A percentile compares a stretch with the other conserved stretches of the same genome.
Conservation (phyloP, 2,888 invertebrate genomes). For the Drosophila aldrichi region DNA sequence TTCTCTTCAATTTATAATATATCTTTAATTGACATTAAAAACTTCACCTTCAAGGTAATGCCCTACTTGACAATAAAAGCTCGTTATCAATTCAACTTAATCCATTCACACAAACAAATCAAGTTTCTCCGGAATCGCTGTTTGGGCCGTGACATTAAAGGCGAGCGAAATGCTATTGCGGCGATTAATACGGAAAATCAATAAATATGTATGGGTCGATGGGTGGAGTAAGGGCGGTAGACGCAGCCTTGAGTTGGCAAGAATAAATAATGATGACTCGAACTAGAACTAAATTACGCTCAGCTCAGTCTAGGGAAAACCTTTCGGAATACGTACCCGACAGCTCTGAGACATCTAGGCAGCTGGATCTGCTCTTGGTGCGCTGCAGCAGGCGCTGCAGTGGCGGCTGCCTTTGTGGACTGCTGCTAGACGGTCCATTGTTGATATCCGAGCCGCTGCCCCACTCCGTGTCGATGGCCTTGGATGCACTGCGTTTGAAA, state of each 20-base stretch:
- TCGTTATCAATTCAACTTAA: background rate
- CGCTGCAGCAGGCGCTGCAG: conserved; percentile 61
- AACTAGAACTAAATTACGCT: conserved; percentile 1
- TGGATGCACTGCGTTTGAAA: conserved; percentile 92
- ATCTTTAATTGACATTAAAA: background rate
- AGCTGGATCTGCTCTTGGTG: conserved; percentile 83
- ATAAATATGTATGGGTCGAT: conserved; percentile 20
- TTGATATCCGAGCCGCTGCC: conserved; percentile 40
- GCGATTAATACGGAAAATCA: conserved; percentile 45
- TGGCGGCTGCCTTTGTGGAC: conserved; percentile 49
- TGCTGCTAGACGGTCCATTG: conserved; percentile 40
- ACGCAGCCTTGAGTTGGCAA: conserved; percentile 13
- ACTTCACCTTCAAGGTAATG: background rate
- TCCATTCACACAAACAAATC: background rate
- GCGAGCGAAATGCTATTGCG: conserved; percentile 15
- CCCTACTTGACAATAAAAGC: background rate
- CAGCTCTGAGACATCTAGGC: conserved; percentile 80
- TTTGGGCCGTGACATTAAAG: conserved; percentile 27
- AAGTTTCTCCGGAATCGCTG: background rate
- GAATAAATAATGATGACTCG: background rate
- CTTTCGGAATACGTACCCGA: conserved; percentile 63
- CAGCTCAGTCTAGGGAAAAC: too few species aligned
- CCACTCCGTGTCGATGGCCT: conserved; percentile 88
- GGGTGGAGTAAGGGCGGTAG: background rate
- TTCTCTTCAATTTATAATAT: too few species aligned